Conservation (phyloP, 2,888 invertebrate genomes). For the Tholera decimalis region DNA sequence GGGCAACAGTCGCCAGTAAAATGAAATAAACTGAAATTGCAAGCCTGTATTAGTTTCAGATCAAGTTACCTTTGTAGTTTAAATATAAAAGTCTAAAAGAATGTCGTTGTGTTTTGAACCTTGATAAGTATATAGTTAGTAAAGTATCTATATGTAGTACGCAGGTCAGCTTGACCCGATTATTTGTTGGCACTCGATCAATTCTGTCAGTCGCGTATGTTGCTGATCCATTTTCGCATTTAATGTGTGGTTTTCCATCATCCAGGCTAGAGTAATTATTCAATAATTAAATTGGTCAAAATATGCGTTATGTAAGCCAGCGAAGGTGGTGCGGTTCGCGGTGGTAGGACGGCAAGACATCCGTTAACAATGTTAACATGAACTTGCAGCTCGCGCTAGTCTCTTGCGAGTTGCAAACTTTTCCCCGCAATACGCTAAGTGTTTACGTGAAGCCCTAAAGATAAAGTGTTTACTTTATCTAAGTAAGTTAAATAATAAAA, state of each 20-base stretch:
- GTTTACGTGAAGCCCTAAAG: constrained; percentile 28
- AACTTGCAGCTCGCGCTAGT: constrained; percentile 20
- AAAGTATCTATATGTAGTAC: constrained; percentile 57
- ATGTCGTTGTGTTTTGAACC: constrained; percentile 62
- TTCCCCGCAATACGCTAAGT: constrained; percentile 29
- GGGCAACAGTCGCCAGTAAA: constrained; percentile 23
- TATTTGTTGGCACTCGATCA: constrained; percentile 79
- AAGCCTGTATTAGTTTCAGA: constrained; percentile 17
- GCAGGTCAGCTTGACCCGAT: constrained; percentile 72
- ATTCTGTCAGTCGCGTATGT: constrained; percentile 76
- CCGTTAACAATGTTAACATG: constrained; percentile 9
- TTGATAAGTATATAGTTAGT: constrained; percentile 62
- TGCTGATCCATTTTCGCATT: constrained; percentile 78
- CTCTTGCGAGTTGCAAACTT: constrained; percentile 24
- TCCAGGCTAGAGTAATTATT: constrained; percentile 53
- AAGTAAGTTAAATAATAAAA: constrained; percentile 44
- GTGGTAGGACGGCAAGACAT: constrained; percentile 1
- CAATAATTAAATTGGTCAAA: constrained; percentile 33
- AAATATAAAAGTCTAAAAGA: constrained; percentile 39
- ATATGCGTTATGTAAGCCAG: constrained; percentile 34
- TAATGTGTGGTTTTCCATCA: constrained; percentile 69
- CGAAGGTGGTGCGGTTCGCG: constrained; percentile 10
- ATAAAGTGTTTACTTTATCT: constrained; percentile 26
- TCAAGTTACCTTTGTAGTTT: constrained; percentile 29
- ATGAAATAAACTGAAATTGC: constrained; percentile 43